Conservation (phyloP, 1,140 invertebrate species). For the Laodelphax striatellus region DNA sequence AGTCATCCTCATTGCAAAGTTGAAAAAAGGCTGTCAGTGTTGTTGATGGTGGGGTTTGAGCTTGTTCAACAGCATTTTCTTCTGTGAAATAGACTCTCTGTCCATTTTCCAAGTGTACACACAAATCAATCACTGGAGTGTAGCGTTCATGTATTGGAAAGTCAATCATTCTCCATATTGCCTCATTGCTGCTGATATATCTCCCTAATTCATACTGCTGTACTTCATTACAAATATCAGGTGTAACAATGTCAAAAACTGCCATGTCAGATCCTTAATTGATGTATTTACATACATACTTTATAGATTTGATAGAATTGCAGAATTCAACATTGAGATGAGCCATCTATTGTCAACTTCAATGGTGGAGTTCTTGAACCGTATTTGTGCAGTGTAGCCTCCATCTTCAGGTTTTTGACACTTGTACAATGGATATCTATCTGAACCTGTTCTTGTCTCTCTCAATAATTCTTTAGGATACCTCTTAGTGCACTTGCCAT, state of each 20-base stretch:
- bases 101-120: slow-evolving; percentile 29
- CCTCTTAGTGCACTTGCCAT: slow-evolving; percentile 35
- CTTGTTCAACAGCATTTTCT: slow-evolving; percentile 22
- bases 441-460: slow-evolving; percentile 23
- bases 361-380: background rate
- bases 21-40: slow-evolving; percentile 33
- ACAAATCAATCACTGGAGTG: slow-evolving; percentile 28
- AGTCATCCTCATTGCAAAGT: slow-evolving; percentile 25
- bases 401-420: slow-evolving; percentile 15
- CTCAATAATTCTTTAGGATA: slow-evolving; percentile 27
- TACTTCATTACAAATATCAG: background rate
- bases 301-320: slow-evolving; percentile 27
- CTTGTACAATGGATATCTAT: slow-evolving; percentile 31
- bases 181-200: slow-evolving; percentile 34
- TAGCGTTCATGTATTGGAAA: slow-evolving; percentile 29
- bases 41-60: slow-evolving; percentile 25
- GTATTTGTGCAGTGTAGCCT: slow-evolving; percentile 9
- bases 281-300: slow-evolving; percentile 34
- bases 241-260: slow-evolving; percentile 23
- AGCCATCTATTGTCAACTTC: slow-evolving; percentile 29
- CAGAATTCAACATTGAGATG: slow-evolving; percentile 33
- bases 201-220: slow-evolving; percentile 24
- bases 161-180: slow-evolving; percentile 30
- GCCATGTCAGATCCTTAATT: slow-evolving; percentile 33
- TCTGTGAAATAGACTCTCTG: slow-evolving; percentile 31